Evolutionary conservation across 2,888 invertebrate species (phyloP).

Genomic region (Oxystoma pomonae): DNA sequence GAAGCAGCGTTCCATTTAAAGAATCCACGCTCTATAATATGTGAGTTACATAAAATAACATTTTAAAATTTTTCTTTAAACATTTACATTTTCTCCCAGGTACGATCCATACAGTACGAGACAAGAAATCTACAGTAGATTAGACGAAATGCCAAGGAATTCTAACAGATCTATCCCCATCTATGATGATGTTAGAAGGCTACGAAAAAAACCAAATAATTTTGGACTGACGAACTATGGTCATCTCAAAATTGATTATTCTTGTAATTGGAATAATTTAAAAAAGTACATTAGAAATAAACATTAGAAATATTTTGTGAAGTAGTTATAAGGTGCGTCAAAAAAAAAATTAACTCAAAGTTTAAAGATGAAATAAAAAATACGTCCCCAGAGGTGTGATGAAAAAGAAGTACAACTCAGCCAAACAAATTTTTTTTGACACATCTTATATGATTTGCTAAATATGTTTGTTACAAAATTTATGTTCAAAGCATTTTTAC

Average conservation of each 20-base stretch:
- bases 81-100: conserved; percentile 26
- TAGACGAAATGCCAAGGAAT: conserved; percentile 33
- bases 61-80: too few relatives aligned
- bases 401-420: too few relatives aligned
- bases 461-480: too few relatives aligned
- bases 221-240: conserved; percentile 75
- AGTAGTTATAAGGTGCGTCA: background rate
- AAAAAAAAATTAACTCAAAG: too few relatives aligned
- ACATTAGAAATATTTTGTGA: conserved; percentile 10
- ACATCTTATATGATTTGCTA: too few relatives aligned
- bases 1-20: too few relatives aligned
- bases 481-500: too few relatives aligned
- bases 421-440: too few relatives aligned
- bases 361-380: too few relatives aligned
- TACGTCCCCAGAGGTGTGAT: too few relatives aligned
- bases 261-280: conserved; percentile 77
- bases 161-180: conserved; percentile 39
- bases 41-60: too few relatives aligned
- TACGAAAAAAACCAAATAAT: conserved; percentile 52
- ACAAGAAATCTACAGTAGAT: conserved; percentile 35
- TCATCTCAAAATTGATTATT: conserved; percentile 76
- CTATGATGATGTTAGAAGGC: conserved; percentile 49
- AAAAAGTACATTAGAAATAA: conserved; percentile 61
- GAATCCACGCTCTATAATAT: too few relatives aligned
- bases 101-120: conserved; percentile 31